Evolutionary conservation across 2,113 vertebrate genomes (phyloP).

Genomic region (Progne subis): DNA sequence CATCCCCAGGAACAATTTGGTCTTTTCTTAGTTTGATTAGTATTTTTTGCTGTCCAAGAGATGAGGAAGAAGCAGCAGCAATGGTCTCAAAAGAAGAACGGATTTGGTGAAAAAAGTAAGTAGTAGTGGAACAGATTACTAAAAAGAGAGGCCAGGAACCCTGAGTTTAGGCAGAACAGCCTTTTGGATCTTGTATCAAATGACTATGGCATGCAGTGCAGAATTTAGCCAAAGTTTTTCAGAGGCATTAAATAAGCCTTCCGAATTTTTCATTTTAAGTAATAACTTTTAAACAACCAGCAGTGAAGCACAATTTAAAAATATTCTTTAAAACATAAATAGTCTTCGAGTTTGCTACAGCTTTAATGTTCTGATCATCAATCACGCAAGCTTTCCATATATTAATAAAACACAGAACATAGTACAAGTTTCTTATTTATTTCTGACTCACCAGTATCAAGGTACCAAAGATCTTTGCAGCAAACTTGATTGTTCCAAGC

Average conservation of each 20-base stretch:
- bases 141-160: not conserved
- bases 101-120: not conserved
- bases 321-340: not conserved
- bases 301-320: not conserved
- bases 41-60: not conserved
- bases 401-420: not conserved
- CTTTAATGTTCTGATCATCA: not conserved
- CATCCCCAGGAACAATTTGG: not conserved
- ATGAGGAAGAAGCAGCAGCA: constrained; percentile 35
- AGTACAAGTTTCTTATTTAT: not conserved
- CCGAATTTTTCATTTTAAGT: not conserved
- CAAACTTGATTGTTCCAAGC: constrained; percentile 96
- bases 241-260: not conserved
- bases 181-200: not conserved
- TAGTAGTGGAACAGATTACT: not conserved
- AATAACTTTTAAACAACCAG: not conserved
- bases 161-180: not conserved
- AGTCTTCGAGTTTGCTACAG: not conserved
- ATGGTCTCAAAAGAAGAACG: too few relatives aligned
- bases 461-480: constrained; percentile 98
- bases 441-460: constrained; percentile 91
- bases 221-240: not conserved
- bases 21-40: not conserved
- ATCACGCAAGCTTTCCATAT: not conserved
- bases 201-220: not conserved